Evolutionary conservation across 37 sponge, comb jelly and placozoan species (phyloP).

Genomic region (Theonella swinhoei): DNA sequence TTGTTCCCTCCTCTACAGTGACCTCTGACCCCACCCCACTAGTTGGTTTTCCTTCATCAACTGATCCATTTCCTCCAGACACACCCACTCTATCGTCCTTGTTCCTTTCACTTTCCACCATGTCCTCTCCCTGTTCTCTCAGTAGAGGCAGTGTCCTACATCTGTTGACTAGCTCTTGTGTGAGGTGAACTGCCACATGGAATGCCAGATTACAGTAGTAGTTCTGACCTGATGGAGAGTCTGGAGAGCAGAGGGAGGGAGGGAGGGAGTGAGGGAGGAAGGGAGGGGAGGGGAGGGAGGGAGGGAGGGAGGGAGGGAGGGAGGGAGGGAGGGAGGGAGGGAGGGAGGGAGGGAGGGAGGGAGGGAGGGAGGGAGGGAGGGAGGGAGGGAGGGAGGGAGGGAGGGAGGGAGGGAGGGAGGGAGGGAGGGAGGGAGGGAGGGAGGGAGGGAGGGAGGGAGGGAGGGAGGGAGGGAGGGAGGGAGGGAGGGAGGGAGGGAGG

Average conservation of each 20-base stretch:
- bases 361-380: not conserved
- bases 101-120: too few species aligned
- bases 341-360: not conserved
- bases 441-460: not conserved
- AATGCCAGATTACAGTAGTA: not conserved
- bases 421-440: not conserved
- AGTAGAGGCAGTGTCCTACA: too few species aligned
- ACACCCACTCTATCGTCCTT: too few species aligned
- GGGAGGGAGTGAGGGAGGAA: constrained; percentile 45
- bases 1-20: not conserved
- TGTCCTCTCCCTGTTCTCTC: too few species aligned
- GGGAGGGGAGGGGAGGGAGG: constrained; percentile 46
- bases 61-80: too few species aligned
- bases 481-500: not conserved
- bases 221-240: not conserved
- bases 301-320: not conserved
- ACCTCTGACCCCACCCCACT: not conserved
- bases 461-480: not conserved
- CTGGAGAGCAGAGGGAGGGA: not conserved
- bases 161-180: not conserved
- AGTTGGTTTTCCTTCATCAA: too few species aligned
- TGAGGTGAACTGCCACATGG: not conserved
- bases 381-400: not conserved
- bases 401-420: not conserved
- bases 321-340: not conserved